Conservation (phyloP, 2,113 vertebrate species). For the Lophura nycthemera region DNA sequence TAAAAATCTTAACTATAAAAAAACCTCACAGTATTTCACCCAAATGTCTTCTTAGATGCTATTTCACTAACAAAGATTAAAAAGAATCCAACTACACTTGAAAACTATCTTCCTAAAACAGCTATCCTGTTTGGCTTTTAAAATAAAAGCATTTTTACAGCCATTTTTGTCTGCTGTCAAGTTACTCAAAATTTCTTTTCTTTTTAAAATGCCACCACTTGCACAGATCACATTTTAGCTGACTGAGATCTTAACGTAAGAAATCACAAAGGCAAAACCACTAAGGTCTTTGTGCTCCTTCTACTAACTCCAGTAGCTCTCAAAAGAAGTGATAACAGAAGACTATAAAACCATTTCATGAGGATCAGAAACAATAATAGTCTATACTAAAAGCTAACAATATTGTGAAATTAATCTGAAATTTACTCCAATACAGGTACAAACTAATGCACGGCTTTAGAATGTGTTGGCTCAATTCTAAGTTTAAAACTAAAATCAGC, state of each 20-base stretch:
- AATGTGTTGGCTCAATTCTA: not conserved
- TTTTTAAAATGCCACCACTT: not conserved
- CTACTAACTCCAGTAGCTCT: not conserved
- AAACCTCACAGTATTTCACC: not conserved
- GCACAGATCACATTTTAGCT: not conserved
- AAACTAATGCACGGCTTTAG: not conserved
- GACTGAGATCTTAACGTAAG: not conserved
- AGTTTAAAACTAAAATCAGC: not conserved
- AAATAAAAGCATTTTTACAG: not conserved
- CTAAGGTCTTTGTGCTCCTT: not conserved
- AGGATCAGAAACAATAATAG: not conserved
- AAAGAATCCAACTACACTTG: not conserved
- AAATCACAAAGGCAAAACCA: not conserved
- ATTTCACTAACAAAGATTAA: not conserved
- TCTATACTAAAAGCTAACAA: not conserved
- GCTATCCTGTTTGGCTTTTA: not conserved
- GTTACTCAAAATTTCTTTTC: not conserved
- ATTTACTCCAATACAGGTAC: not conserved
- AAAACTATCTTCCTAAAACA: not conserved
- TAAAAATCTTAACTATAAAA: not conserved
- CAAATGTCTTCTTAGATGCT: not conserved
- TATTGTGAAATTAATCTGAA: not conserved
- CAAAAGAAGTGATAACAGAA: not conserved
- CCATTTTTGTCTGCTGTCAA: not conserved
- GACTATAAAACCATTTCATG: not conserved